Evolutionary conservation across 2,113 vertebrate species (phyloP).

Genomic region (Quiscalus mexicanus): DNA sequence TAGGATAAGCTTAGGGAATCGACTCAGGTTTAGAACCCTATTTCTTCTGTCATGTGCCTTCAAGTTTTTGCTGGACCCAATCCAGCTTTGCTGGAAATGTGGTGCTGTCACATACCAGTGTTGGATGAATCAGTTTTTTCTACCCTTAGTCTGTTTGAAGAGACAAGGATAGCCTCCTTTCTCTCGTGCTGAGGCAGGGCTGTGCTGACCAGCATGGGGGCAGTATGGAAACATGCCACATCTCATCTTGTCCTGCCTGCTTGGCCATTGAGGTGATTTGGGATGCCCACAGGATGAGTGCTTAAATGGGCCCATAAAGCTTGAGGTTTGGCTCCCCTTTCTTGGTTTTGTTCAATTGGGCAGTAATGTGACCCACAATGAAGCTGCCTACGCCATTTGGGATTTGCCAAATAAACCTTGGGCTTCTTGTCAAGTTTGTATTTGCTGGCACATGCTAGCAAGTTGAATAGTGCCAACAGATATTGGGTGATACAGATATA

Average conservation of each 20-base stretch:
- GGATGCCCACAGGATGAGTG: slow-evolving; percentile 6
- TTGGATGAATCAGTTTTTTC: neutral
- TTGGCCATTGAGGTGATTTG: neutral
- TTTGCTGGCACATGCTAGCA: slow-evolving; percentile 2
- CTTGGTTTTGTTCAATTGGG: neutral
- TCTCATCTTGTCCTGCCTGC: neutral
- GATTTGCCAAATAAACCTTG: slow-evolving; percentile 30
- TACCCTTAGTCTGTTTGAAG: neutral
- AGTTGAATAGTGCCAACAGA: slow-evolving; percentile 4
- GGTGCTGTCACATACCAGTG: neutral
- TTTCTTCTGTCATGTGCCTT: neutral
- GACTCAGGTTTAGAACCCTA: neutral
- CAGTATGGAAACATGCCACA: neutral
- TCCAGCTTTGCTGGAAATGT: neutral
- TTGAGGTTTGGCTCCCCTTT: slow-evolving; percentile 55
- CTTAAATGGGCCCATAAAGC: neutral
- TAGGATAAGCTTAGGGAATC: neutral
- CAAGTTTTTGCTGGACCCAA: neutral
- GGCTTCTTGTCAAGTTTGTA: slow-evolving; percentile 25
- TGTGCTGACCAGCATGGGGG: neutral
- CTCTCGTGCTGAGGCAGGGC: neutral
- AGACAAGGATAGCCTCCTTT: neutral
- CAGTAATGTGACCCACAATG: slow-evolving; percentile 6
- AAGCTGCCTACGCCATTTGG: neutral
- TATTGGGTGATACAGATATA: neutral